Evolutionary conservation across 2,888 invertebrate species (phyloP).

Genomic region (Agriopis aurantiaria): DNA sequence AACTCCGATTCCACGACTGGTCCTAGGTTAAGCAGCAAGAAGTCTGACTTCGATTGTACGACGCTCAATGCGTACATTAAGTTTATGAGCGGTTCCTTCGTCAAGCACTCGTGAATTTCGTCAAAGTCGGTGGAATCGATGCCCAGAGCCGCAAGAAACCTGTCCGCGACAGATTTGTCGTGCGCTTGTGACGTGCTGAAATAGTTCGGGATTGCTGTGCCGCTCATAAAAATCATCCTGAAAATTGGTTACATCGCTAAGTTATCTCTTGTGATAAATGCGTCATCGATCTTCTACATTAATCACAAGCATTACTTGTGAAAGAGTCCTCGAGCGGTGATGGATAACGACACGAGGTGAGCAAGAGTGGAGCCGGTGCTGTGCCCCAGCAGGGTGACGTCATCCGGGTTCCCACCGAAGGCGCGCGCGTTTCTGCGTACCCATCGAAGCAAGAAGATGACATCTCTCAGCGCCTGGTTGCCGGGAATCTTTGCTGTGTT

Average conservation of each 20-base stretch:
- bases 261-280: neutral
- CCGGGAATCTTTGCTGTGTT: conserved; percentile 64
- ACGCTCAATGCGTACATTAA: conserved; percentile 44
- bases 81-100: conserved; percentile 50
- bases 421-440: conserved; percentile 61
- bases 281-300: neutral
- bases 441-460: conserved; percentile 67
- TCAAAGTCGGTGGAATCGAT: conserved; percentile 44
- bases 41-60: conserved; percentile 25
- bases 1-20: conserved; percentile 45
- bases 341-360: conserved; percentile 62
- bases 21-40: conserved; percentile 29
- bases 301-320: conserved; percentile 52
- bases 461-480: conserved; percentile 70
- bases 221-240: conserved; percentile 47
- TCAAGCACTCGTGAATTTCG: conserved; percentile 39
- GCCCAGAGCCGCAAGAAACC: conserved; percentile 66
- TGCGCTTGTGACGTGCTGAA: conserved; percentile 42
- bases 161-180: conserved; percentile 40
- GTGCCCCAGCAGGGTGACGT: conserved; percentile 70
- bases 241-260: conserved; percentile 10
- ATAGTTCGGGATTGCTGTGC: conserved; percentile 44
- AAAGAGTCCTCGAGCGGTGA: conserved; percentile 63
- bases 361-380: conserved; percentile 65
- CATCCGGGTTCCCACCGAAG: conserved; percentile 69